Evolutionary conservation across 2,888 invertebrate genomes (phyloP).

Genomic region (Leptinotarsa rubiginosa): DNA sequence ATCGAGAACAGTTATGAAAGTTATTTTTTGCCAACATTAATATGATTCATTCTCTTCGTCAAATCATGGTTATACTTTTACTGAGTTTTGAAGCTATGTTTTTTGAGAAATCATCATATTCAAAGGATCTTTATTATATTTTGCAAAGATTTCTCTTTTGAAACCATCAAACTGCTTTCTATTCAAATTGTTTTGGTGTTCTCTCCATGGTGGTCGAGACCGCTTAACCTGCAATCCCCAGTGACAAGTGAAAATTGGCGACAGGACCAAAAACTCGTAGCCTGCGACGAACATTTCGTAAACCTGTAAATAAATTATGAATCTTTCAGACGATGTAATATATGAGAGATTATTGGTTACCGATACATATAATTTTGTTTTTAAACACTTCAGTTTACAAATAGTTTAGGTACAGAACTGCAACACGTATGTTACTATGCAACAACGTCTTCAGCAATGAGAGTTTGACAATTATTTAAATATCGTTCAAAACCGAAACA

Average conservation of each 20-base stretch:
- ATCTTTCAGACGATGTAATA: neutral
- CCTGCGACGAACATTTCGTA: conserved; percentile 93
- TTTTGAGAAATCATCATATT: conserved; percentile 63
- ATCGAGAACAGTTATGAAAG: no score
- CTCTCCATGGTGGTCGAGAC: conserved; percentile 85
- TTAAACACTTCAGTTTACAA: no score
- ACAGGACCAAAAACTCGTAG: conserved; percentile 87
- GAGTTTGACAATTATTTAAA: no score
- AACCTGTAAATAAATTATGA: conserved; percentile 71
- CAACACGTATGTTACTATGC: no score
- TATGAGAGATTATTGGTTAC: neutral
- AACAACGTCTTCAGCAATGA: no score
- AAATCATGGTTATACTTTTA: no score
- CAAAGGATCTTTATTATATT: conserved; percentile 78
- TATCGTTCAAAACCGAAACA: no score
- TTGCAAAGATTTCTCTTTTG: conserved; percentile 84
- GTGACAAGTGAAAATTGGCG: conserved; percentile 90
- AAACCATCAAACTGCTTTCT: conserved; percentile 85
- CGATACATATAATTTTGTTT: neutral
- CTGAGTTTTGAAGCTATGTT: conserved; percentile 16
- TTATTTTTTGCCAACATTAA: no score
- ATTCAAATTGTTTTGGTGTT: conserved; percentile 87
- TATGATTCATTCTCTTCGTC: no score
- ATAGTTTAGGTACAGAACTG: no score
- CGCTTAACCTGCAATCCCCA: conserved; percentile 88